Evolutionary conservation across 2,888 invertebrate genomes (phyloP), one percentile per base, ranked within the genome.

Genomic region (Scaptomyza caliginosa): DNA sequence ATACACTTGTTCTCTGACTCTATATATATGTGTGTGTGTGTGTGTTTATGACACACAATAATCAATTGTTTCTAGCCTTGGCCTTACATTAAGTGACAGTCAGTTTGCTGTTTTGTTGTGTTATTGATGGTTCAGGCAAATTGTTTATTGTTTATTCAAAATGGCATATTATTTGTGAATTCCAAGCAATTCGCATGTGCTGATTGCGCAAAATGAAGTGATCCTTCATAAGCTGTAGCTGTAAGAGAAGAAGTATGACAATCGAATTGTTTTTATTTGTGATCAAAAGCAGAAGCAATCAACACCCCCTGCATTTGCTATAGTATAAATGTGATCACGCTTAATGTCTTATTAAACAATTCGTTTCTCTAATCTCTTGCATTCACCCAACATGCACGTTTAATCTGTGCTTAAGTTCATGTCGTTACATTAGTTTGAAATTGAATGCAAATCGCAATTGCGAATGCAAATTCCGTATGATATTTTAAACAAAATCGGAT

Each of bases 1-100:
- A 63, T 67, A 64, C 59, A 64, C 50, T 74, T 45, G 24, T 62
- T 49, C 42, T 24, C 43, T 13, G 28, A 26, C 26, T 30, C 26
- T 26, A 6, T 67, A 24, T 48, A 36, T 40, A 17, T 21, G 23
- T 21, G 24, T 32, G 28, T 38, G 48, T 36, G 49, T 26, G 39
- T 49, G 64, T 81, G 80, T 83, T 88, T 81, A 86, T 86, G 81
- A 83, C 81, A 78, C 48, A 83, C 73, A 88, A 81, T 86, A 88
- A 83, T 81, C 88, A 88, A 81, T 81, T 81, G 88, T 81, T 88
- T 76, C 68, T 75, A 71, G 88, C 80, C 74, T 67, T 64, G 32
- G 43, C 38, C 64, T 57, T 16, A 48, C 32, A 54, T 57, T 40
- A 55, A 77, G 45, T 74, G 74, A 32, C 57, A 60, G 19, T 49